A percentile compares a stretch with the other conserved stretches of the same genome.
Conservation (phyloP, 2,888 invertebrate genomes). For the Protodeltote pygarga region DNA sequence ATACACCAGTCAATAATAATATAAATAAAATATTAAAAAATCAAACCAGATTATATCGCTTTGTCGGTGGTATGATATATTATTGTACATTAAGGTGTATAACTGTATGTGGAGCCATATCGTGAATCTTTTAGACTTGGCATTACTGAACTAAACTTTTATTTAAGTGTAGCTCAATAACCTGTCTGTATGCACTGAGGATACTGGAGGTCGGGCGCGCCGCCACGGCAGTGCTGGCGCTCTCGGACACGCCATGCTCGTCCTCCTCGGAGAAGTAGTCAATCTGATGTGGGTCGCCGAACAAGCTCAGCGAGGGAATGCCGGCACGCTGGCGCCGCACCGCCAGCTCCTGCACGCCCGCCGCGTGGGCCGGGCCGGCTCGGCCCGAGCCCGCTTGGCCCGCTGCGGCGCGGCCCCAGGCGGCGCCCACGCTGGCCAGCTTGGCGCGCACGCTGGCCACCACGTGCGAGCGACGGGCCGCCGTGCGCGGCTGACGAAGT, state of each 20-base stretch:
- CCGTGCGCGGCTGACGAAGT: slow-evolving; percentile 72
- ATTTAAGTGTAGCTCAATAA: slow-evolving; percentile 27
- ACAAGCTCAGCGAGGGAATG: slow-evolving; percentile 79
- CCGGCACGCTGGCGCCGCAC: slow-evolving; percentile 56
- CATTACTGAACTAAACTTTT: too few relatives aligned
- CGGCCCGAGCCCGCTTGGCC: slow-evolving; percentile 6
- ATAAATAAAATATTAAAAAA: too few relatives aligned
- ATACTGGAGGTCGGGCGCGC: slow-evolving; percentile 77
- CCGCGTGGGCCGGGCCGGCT: slow-evolving; percentile 2
- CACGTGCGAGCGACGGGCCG: slow-evolving; percentile 75
- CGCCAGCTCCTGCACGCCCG: slow-evolving; percentile 39
- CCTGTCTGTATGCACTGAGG: slow-evolving; percentile 78
- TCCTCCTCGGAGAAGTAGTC: slow-evolving; percentile 89
- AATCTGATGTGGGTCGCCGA: slow-evolving; percentile 89
- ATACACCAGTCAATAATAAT: too few relatives aligned
- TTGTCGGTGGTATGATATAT: too few relatives aligned
- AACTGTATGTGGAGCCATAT: too few relatives aligned
- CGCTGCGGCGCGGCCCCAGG: neutral
- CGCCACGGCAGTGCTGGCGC: slow-evolving; percentile 73
- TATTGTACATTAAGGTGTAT: too few relatives aligned
- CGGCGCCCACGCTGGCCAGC: slow-evolving; percentile 43
- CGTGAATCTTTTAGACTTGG: too few relatives aligned
- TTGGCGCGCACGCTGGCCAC: slow-evolving; percentile 73
- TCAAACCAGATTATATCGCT: too few relatives aligned
- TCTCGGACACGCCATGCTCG: slow-evolving; percentile 57